These are phyloP conservation scores for sheep (Ovis aries) DNA, from an alignment of 2,113 vertebrate genomes.

Conservation along the genomic window DNA sequence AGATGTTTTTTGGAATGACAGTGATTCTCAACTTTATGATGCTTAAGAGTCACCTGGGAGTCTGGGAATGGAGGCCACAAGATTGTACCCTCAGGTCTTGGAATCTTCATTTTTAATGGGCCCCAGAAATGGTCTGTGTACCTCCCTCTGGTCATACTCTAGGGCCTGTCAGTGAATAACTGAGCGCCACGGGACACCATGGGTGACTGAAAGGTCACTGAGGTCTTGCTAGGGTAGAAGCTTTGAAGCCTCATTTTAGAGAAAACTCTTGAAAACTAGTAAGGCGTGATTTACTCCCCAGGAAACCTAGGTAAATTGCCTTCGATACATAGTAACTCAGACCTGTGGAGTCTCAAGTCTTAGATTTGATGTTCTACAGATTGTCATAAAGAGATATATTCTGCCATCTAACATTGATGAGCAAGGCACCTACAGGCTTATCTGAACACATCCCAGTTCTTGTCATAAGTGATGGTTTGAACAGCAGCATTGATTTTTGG, in stretches of 20 bases:
- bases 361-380: neutral
- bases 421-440: neutral
- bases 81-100: neutral
- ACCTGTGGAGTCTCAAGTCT: neutral
- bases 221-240: neutral
- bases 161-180: neutral
- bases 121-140: neutral
- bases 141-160: neutral
- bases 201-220: neutral
- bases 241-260: neutral
- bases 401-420: neutral
- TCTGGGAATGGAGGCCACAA: neutral
- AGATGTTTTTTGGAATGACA: neutral
- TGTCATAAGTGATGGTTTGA: neutral
- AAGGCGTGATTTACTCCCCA: constrained; percentile 2
- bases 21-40: neutral
- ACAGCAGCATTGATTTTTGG: neutral
- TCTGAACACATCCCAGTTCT: neutral
- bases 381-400: neutral
- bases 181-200: neutral
- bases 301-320: neutral
- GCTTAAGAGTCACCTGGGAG: neutral
- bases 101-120: neutral
- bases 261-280: constrained; percentile 17
- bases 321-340: neutral